Conservation (phyloP, 2,888 invertebrate genomes). For the Caenorhabditis drosophilae region DNA sequence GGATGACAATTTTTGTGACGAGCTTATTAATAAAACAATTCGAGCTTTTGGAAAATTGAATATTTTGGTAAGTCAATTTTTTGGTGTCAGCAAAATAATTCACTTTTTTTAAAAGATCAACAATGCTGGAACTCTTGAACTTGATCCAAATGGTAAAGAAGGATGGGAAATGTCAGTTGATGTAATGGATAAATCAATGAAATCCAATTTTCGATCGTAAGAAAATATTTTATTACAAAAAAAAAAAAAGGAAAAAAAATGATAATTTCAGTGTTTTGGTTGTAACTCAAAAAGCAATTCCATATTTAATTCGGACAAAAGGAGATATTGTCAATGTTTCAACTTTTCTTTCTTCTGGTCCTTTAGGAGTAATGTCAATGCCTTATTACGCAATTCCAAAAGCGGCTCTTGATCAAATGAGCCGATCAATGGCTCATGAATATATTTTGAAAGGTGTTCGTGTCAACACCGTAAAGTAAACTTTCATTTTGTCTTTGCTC, state of each 20-base stretch:
- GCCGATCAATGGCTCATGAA: constrained; percentile 85
- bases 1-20: constrained; percentile 20
- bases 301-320: constrained; percentile 81
- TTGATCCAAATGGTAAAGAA: constrained; percentile 31
- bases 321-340: constrained; percentile 87
- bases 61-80: too few relatives aligned
- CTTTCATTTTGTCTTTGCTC: too few relatives aligned
- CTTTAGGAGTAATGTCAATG: constrained; percentile 73
- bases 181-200: constrained; percentile 34
- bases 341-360: constrained; percentile 86
- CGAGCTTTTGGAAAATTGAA: constrained; percentile 33
- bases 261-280: constrained; percentile 68
- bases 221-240: background rate
- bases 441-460: constrained; percentile 75
- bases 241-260: background rate
- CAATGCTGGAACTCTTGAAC: constrained; percentile 36
- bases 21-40: constrained; percentile 26
- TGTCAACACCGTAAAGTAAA: constrained; percentile 82
- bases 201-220: constrained; percentile 34
- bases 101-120: too few relatives aligned
- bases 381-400: constrained; percentile 78
- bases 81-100: too few relatives aligned
- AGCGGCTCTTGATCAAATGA: constrained; percentile 89
- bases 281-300: constrained; percentile 81
- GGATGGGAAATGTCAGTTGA: constrained; percentile 39